These are phyloP conservation scores for Hippocampus barbouri DNA, from an alignment of 2,113 vertebrate species.

Conservation along the genomic window DNA sequence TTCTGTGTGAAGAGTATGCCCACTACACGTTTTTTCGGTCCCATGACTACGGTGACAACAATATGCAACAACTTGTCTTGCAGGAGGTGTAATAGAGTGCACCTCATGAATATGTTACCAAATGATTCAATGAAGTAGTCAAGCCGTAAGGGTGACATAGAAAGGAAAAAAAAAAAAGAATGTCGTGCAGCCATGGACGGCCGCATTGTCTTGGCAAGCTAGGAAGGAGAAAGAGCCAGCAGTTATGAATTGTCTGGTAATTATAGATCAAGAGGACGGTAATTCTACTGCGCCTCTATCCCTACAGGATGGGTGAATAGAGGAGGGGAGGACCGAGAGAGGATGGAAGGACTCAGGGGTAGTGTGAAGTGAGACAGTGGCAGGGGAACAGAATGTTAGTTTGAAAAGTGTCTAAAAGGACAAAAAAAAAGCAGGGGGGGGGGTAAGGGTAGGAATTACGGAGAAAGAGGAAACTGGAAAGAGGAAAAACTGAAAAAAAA, in stretches of 20 bases:
- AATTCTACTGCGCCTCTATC: conserved; percentile 62
- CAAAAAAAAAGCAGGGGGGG: neutral
- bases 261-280: conserved; percentile 71
- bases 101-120: neutral
- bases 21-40: neutral
- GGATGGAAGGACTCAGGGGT: conserved; percentile 16
- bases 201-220: conserved; percentile 22
- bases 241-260: conserved; percentile 61
- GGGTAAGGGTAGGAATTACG: neutral
- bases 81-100: neutral
- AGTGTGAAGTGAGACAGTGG: conserved; percentile 3
- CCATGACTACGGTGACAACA: neutral
- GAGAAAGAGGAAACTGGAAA: neutral
- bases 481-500: neutral
- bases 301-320: conserved; percentile 42
- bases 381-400: neutral
- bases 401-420: neutral
- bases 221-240: conserved; percentile 50
- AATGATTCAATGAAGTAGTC: neutral
- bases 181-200: neutral
- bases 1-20: neutral
- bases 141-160: neutral
- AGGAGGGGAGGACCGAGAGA: conserved; percentile 9
- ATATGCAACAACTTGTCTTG: neutral
- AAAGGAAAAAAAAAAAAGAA: neutral